Evolutionary conservation across 2,888 invertebrate genomes (phyloP), one percentile per base, ranked within the genome.

Genomic region (Cephus spinipes): DNA sequence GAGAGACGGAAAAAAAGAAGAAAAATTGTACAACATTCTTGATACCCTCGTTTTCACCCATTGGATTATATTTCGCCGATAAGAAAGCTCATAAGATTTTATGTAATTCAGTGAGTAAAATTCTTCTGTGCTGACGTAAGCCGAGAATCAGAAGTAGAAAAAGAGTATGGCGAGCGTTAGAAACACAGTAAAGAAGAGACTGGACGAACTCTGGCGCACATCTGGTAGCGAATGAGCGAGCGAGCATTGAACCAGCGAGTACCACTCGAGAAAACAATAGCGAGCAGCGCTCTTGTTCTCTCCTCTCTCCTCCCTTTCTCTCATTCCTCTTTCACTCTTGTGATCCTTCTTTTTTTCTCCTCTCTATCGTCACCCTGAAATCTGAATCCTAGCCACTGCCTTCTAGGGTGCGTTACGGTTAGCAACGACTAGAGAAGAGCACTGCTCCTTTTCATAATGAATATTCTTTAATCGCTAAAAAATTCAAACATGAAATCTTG

Each of bases 211-310:
- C 84, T 86, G 82, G 83, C 81, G 86, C 88, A 90, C 90, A 91
- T 90, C 90, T 91, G 91, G 90, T 90, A 88, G 87, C 87, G 86
- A 86, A 85, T 40, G 83, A 85, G 87, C 89, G 86, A 86, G 86
- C 88, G 86, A 86, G 89, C 90, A 90, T 90, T 90, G 90, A 90
- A 90, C 90, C 89, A 90, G 90, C 89, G 90, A 91, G 91, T 90
- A 87, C 90, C 90, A 91, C 91, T 91, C 85, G 89, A 90, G 90
- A 90, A 91, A 90, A 91, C 90, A 91, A 91, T 90, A 90, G 90
- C 89, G 89, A 90, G 88, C 90, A 90, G 88, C 88, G 85, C 86
- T 87, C 80, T 77, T 82, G 81, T 81, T 84, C 83, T 80, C 78
- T 78, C 76, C 75, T 76, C 77, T 76, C 74, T 79, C 74, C 78